phyloP scores from a whole-genome alignment of 2,113 vertebrate genomes.

The Puma concolor region DNA sequence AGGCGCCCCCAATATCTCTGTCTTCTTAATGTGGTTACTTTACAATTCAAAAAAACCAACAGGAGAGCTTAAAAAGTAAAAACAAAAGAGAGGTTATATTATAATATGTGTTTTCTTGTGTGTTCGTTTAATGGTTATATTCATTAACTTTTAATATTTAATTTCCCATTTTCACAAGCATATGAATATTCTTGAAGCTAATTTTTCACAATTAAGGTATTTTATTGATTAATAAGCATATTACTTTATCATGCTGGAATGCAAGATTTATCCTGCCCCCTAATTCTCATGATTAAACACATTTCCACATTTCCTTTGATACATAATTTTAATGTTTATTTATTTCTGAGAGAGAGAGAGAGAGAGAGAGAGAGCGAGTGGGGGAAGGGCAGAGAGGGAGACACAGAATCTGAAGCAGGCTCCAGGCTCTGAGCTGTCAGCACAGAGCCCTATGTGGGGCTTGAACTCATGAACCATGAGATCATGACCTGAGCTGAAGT shows the following conservation, averaged over 20 bases:
- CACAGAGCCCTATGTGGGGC: too few species aligned
- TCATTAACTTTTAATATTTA: background rate
- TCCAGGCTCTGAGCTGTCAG: too few species aligned
- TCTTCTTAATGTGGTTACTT: background rate
- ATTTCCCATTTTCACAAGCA: background rate
- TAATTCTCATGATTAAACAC: background rate
- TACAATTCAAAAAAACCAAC: background rate
- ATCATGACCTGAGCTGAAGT: too few species aligned
- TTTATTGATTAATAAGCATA: background rate
- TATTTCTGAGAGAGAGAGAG: too few species aligned
- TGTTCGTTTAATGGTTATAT: background rate
- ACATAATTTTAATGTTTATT: background rate
- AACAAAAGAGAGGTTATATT: background rate
- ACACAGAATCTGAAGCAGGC: too few species aligned
- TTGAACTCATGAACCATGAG: too few species aligned
- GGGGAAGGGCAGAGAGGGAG: too few species aligned
- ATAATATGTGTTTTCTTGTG: constrained; percentile 15
- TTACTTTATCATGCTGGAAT: background rate
- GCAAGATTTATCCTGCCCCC: background rate
- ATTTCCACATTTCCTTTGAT: background rate
- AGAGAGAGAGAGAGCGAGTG: too few species aligned
- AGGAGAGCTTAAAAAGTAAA: background rate
- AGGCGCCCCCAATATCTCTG: background rate
- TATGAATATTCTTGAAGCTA: background rate
- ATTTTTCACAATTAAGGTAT: background rate